Evolutionary conservation across 2,113 vertebrate species (phyloP).

Genomic region (Apteryx mantelli): DNA sequence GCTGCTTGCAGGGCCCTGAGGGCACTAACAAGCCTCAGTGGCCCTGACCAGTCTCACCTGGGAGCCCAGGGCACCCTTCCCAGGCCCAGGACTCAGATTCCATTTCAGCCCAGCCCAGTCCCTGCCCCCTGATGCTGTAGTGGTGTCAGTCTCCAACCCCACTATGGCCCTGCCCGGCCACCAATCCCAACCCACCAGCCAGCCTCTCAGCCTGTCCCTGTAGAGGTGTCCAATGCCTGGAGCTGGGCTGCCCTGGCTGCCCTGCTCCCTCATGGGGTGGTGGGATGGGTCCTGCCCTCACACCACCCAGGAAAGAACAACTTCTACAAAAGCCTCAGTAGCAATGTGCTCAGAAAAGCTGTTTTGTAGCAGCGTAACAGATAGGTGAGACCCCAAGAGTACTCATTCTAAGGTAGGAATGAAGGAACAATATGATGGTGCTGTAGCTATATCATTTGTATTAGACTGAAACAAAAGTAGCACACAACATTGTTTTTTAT

Average conservation of each 20-base stretch:
- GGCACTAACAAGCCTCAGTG: not conserved
- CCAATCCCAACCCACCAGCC: too few species aligned
- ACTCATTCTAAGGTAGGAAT: not conserved
- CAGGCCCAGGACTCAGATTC: too few species aligned
- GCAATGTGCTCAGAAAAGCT: not conserved
- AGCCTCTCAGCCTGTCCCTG: too few species aligned
- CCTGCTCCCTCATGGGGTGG: too few species aligned
- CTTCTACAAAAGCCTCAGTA: not conserved
- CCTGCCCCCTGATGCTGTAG: too few species aligned
- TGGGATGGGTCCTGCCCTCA: not conserved
- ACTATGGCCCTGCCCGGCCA: too few species aligned
- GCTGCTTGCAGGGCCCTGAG: too few species aligned
- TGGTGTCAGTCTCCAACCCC: too few species aligned
- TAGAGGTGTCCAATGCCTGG: too few species aligned
- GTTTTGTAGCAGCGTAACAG: not conserved
- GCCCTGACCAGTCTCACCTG: not conserved
- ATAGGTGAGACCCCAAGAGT: rapidly evolving
- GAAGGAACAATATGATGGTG: not conserved
- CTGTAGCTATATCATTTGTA: not conserved
- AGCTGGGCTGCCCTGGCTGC: too few species aligned
- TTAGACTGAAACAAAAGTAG: not conserved
- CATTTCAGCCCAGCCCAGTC: too few species aligned
- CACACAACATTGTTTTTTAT: not conserved
- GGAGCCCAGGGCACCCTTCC: not conserved
- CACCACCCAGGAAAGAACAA: not conserved